Conservation (phyloP, 2,797 vertebrate species). For the Melanotaenia boesemani region DNA sequence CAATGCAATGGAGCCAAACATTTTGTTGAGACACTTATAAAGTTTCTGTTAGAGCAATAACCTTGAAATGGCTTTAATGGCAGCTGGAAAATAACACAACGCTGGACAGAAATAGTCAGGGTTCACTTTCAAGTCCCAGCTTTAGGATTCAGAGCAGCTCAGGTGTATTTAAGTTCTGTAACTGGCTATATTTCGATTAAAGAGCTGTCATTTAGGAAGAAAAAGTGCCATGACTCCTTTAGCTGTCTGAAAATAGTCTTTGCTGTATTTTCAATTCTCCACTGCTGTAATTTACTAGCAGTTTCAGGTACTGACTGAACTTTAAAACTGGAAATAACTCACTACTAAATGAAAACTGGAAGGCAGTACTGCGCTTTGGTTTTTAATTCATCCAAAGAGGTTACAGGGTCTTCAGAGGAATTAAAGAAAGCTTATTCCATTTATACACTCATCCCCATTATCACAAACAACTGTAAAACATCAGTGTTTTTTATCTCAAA, state of each 20-base stretch:
- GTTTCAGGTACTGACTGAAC: not conserved
- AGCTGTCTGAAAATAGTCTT: not conserved
- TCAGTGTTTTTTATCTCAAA: not conserved
- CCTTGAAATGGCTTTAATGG: constrained; percentile 52
- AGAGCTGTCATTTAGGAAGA: not conserved
- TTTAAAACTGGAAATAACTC: constrained; percentile 13
- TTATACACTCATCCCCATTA: not conserved
- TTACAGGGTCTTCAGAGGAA: not conserved
- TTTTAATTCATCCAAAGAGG: not conserved
- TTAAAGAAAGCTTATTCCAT: not conserved
- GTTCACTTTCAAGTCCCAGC: constrained; percentile 1
- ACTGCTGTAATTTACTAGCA: not conserved
- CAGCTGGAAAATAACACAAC: constrained; percentile 43
- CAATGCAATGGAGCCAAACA: constrained; percentile 28
- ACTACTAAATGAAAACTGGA: constrained; percentile 17
- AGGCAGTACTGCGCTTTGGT: constrained; percentile 39
- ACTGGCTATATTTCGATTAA: constrained; percentile 13
- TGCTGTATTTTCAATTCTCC: not conserved
- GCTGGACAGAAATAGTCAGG: not conserved
- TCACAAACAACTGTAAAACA: not conserved
- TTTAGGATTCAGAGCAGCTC: constrained; percentile 12
- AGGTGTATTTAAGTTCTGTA: constrained; percentile 35
- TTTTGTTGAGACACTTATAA: constrained; percentile 47
- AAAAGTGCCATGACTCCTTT: not conserved
- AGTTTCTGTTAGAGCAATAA: constrained; percentile 48